Percentiles rank a stretch among this genome's conserved stretches.
Conservation (phyloP, 2,888 invertebrate species). For the Callosobruchus maculatus region DNA sequence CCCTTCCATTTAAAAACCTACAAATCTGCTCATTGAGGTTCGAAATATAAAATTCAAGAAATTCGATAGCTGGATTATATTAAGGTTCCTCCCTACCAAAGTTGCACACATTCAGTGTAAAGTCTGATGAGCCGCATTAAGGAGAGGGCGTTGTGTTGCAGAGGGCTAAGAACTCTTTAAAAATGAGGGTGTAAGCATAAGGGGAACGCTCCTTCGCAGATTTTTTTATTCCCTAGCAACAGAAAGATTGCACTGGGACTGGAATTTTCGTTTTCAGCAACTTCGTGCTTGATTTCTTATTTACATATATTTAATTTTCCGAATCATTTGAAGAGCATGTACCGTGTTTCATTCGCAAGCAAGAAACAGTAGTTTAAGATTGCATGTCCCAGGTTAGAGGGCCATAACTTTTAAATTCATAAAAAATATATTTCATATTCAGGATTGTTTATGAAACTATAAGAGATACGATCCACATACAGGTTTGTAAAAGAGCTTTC, state of each 20-base stretch:
- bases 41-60: neutral
- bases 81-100: neutral
- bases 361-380: too few relatives aligned
- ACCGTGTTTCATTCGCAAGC: too few relatives aligned
- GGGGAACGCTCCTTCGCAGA: neutral
- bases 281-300: too few relatives aligned
- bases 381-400: too few relatives aligned
- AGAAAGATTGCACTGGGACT: neutral
- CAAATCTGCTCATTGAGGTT: neutral
- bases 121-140: neutral
- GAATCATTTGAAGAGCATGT: too few relatives aligned
- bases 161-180: neutral
- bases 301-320: too few relatives aligned
- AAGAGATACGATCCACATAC: too few relatives aligned
- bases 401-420: too few relatives aligned
- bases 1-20: neutral
- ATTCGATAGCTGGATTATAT: neutral
- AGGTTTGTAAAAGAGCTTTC: too few relatives aligned
- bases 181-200: neutral
- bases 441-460: too few relatives aligned
- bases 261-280: too few relatives aligned
- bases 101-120: neutral
- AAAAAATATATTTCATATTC: too few relatives aligned
- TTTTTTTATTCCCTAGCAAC: neutral
- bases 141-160: neutral